phyloP scores from a whole-genome alignment of 1,140 invertebrate species.

The Orussus abietinus region DNA sequence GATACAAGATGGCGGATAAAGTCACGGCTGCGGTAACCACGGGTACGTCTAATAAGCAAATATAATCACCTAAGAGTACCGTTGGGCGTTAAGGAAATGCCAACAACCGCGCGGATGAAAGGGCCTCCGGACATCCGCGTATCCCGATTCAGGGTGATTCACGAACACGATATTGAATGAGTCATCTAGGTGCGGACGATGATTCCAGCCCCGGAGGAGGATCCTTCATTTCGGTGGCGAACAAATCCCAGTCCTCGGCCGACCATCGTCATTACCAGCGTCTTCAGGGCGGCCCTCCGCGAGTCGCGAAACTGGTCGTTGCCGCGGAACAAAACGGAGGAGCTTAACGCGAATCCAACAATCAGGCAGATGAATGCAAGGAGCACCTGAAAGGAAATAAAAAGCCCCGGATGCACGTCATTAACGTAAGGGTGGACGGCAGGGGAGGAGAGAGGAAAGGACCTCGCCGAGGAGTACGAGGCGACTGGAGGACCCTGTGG shows the following conservation, averaged over 20 bases:
- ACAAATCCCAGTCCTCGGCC: constrained; percentile 55
- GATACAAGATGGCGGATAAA: no score
- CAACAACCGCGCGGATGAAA: no score
- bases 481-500: no score
- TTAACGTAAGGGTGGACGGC: constrained; percentile 24
- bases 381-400: constrained; percentile 45
- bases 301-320: constrained; percentile 46
- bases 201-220: no score
- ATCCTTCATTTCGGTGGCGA: constrained; percentile 30
- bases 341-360: constrained; percentile 57
- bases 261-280: constrained; percentile 61
- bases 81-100: no score
- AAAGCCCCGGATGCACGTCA: constrained; percentile 28
- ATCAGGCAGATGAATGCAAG: constrained; percentile 54
- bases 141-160: no score
- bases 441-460: constrained; percentile 9
- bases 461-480: constrained; percentile 18
- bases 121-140: no score
- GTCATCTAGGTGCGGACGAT: no score
- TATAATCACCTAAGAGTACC: no score
- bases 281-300: constrained; percentile 51
- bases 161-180: no score
- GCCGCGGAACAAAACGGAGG: constrained; percentile 52
- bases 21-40: no score
- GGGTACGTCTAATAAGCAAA: no score